Conservation (phyloP, 2,888 invertebrate genomes). For the Lapara coniferarum region DNA sequence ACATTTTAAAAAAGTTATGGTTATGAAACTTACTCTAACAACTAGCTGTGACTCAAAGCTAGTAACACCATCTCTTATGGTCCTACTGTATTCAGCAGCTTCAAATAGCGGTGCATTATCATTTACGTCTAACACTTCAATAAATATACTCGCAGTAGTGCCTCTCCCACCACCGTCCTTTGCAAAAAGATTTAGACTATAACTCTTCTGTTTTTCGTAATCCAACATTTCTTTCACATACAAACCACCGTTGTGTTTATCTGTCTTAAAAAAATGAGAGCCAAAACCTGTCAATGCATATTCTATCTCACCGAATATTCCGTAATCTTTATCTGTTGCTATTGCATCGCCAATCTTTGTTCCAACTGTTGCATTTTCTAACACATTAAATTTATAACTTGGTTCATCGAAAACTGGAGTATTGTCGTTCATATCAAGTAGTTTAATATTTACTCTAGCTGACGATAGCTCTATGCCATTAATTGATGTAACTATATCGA, state of each 20-base stretch:
- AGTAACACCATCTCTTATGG: conserved; percentile 89
- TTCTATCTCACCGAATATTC: conserved; percentile 87
- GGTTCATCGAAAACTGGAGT: conserved; percentile 86
- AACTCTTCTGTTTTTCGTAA: conserved; percentile 91
- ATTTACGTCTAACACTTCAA: conserved; percentile 89
- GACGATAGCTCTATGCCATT: conserved; percentile 82
- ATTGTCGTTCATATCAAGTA: conserved; percentile 92
- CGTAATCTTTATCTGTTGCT: conserved; percentile 90
- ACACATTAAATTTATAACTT: conserved; percentile 86
- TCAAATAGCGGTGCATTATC: conserved; percentile 91
- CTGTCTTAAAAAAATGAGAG: conserved; percentile 89
- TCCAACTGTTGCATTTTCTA: conserved; percentile 86
- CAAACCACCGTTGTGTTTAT: conserved; percentile 86
- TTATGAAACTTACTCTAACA: conserved; percentile 81
- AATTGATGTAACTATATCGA: conserved; percentile 86
- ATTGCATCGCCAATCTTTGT: conserved; percentile 85
- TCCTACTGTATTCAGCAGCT: conserved; percentile 87
- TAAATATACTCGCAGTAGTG: conserved; percentile 87
- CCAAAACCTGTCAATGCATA: conserved; percentile 92
- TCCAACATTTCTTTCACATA: conserved; percentile 87
- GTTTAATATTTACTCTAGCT: conserved; percentile 85
- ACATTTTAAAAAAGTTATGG: background rate
- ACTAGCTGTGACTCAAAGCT: conserved; percentile 91
- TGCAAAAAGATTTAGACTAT: conserved; percentile 91
- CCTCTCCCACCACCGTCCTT: conserved; percentile 91